Conservation (phyloP, 2,797 vertebrate genomes). For the Xyrichtys novacula region DNA sequence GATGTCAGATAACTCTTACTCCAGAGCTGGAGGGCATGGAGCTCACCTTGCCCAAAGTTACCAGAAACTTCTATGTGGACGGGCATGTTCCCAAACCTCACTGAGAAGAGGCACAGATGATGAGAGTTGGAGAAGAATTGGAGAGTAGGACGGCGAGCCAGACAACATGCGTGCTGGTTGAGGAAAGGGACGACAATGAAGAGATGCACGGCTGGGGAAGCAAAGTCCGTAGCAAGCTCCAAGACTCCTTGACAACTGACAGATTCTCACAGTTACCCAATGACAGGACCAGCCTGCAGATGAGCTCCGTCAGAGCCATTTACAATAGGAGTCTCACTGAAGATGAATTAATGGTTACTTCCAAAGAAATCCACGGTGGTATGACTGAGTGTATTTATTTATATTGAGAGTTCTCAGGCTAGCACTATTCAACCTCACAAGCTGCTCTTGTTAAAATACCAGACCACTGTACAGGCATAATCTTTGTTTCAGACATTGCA, state of each 20-base stretch:
- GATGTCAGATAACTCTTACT: slow-evolving; percentile 91
- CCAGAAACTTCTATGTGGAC: slow-evolving; percentile 96
- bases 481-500: slow-evolving; percentile 1
- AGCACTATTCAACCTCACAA: slow-evolving; percentile 39
- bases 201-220: slow-evolving; percentile 27
- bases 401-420: slow-evolving; percentile 40
- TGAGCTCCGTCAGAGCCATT: slow-evolving; percentile 14
- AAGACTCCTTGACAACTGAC: slow-evolving; percentile 14
- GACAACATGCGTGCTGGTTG: slow-evolving; percentile 22
- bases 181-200: slow-evolving; percentile 22
- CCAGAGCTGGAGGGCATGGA: slow-evolving; percentile 89
- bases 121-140: neutral
- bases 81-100: slow-evolving; percentile 93
- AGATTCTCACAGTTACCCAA: slow-evolving; percentile 42
- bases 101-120: slow-evolving; percentile 70
- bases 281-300: slow-evolving; percentile 29
- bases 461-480: neutral
- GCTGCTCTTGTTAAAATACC: slow-evolving; percentile 38
- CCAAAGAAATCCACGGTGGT: slow-evolving; percentile 21
- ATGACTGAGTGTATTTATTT: slow-evolving; percentile 43
- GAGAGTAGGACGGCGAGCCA: neutral
- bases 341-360: slow-evolving; percentile 55
- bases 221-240: slow-evolving; percentile 37
- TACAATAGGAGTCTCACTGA: slow-evolving; percentile 13
- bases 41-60: slow-evolving; percentile 90